phyloP scores from a whole-genome alignment of 2,113 vertebrate species.

The Chroicocephalus ridibundus region DNA sequence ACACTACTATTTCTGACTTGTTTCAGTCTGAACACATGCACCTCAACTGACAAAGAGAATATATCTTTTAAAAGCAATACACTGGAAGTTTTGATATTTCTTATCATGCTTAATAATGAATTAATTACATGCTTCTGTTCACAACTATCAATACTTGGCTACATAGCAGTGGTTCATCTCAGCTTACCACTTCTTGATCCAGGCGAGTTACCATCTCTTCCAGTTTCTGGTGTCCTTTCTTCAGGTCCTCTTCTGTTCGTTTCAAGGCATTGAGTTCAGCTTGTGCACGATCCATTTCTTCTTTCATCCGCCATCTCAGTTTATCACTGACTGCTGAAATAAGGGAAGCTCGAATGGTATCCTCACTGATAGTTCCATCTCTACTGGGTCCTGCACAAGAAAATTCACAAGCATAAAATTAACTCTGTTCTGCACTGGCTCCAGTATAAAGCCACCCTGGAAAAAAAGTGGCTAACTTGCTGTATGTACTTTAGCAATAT shows the following conservation, averaged over 20 bases:
- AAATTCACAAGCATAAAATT: background rate
- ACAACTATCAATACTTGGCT: background rate
- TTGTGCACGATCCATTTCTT: constrained; percentile 97
- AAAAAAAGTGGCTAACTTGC: background rate
- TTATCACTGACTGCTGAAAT: constrained; percentile 98
- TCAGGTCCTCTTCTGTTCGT: constrained; percentile 95
- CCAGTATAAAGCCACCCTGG: background rate
- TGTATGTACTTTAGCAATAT: background rate
- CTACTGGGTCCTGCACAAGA: constrained; percentile 82
- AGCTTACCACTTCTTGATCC: constrained; percentile 96
- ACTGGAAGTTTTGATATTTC: background rate
- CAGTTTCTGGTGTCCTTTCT: constrained; percentile 96
- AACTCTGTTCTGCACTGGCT: background rate
- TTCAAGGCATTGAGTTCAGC: constrained; percentile 96
- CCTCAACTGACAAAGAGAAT: background rate
- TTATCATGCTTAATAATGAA: background rate
- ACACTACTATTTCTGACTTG: background rate
- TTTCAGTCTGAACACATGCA: background rate
- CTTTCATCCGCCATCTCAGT: constrained; percentile 97
- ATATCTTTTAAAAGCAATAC: background rate
- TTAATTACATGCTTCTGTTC: background rate
- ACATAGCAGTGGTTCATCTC: background rate
- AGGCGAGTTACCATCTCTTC: constrained; percentile 96
- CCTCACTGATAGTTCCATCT: constrained; percentile 95
- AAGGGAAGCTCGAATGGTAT: constrained; percentile 95